Conservation (phyloP, 2,888 invertebrate species). For the Dryadula phaetusa region DNA sequence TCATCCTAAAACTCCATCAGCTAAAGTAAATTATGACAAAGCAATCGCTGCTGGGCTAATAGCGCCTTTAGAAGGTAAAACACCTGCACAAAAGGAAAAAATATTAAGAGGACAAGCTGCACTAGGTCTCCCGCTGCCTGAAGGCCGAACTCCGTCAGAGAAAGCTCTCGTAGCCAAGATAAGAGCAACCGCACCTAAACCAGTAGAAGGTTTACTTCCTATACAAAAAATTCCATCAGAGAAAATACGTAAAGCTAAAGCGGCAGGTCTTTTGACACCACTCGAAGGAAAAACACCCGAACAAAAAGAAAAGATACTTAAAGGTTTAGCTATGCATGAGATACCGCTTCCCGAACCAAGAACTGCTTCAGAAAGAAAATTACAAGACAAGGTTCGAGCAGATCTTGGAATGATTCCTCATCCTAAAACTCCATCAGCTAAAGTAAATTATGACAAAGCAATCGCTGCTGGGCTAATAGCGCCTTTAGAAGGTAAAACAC, state of each 20-base stretch:
- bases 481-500: slow-evolving; percentile 51
- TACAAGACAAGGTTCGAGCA: slow-evolving; percentile 49
- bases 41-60: slow-evolving; percentile 51
- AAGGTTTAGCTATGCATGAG: too few species aligned
- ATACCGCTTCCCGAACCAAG: too few species aligned
- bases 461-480: slow-evolving; percentile 49
- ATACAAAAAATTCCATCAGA: too few species aligned
- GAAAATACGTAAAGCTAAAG: too few species aligned
- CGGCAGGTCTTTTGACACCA: too few species aligned
- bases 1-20: slow-evolving; percentile 40
- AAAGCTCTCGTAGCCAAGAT: slow-evolving; percentile 47
- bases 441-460: slow-evolving; percentile 44
- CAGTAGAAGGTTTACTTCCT: too few species aligned
- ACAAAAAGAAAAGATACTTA: too few species aligned
- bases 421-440: slow-evolving; percentile 43
- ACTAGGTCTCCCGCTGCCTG: slow-evolving; percentile 46
- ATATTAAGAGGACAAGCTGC: slow-evolving; percentile 45
- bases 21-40: slow-evolving; percentile 47
- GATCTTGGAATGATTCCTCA: slow-evolving; percentile 53
- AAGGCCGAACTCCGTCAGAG: slow-evolving; percentile 48
- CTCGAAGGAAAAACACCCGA: too few species aligned
- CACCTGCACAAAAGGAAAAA: slow-evolving; percentile 47
- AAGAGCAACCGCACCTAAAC: slow-evolving; percentile 21
- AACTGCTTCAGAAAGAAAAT: slow-evolving; percentile 51
- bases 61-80: slow-evolving; percentile 52